These are phyloP conservation scores for Tachystola acroxantha DNA, from an alignment of 2,888 invertebrate genomes.

Conservation along the genomic window DNA sequence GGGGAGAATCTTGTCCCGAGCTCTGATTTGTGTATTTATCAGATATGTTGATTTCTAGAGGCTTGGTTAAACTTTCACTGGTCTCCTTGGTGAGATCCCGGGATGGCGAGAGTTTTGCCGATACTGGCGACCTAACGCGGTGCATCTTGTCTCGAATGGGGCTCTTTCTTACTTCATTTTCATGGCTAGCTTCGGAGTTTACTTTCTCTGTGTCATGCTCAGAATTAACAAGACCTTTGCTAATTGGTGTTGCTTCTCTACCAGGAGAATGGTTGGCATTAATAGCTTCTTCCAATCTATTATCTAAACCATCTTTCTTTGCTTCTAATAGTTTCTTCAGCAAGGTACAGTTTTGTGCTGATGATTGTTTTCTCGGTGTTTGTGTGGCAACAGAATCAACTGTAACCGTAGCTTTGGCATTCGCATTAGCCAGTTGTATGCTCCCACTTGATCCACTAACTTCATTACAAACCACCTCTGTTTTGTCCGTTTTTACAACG, in stretches of 20 bases:
- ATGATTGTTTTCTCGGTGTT: slow-evolving; percentile 26
- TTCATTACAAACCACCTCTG: slow-evolving; percentile 3
- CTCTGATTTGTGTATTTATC: slow-evolving; percentile 56
- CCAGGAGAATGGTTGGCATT: slow-evolving; percentile 29
- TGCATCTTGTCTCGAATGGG: slow-evolving; percentile 24
- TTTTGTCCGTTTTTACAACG: neutral
- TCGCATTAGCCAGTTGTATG: slow-evolving; percentile 15
- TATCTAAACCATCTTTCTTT: slow-evolving; percentile 44
- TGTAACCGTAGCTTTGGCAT: slow-evolving; percentile 13
- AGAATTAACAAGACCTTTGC: slow-evolving; percentile 25
- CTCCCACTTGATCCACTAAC: slow-evolving; percentile 12
- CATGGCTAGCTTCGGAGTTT: slow-evolving; percentile 23
- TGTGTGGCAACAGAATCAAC: slow-evolving; percentile 17
- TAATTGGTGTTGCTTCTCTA: slow-evolving; percentile 22
- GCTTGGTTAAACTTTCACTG: slow-evolving; percentile 54
- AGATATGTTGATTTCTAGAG: slow-evolving; percentile 67
- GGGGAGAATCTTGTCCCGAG: slow-evolving; percentile 71
- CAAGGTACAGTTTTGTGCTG: slow-evolving; percentile 59
- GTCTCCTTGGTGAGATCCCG: slow-evolving; percentile 42
- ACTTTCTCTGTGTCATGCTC: slow-evolving; percentile 23
- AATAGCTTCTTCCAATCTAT: slow-evolving; percentile 29
- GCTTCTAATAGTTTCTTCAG: slow-evolving; percentile 64
- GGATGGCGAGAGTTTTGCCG: slow-evolving; percentile 16
- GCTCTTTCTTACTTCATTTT: slow-evolving; percentile 23
- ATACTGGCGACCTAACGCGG: slow-evolving; percentile 23